Conservation (phyloP, 1,140 invertebrate species). For the Sycophaga agraensis region DNA sequence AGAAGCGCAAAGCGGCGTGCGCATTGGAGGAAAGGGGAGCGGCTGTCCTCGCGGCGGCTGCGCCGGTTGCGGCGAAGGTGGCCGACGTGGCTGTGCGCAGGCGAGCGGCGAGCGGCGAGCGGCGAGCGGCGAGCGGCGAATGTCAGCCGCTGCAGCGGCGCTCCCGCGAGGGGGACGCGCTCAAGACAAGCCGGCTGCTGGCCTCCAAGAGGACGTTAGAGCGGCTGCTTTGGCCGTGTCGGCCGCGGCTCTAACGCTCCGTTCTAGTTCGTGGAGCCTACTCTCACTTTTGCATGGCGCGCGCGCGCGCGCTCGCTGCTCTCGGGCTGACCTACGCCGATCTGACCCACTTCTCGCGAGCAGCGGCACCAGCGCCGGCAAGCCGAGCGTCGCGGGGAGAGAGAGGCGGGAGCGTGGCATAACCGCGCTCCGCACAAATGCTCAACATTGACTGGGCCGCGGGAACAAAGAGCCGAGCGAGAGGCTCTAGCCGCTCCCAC, state of each 20-base stretch:
- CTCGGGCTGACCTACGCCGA: slow-evolving; percentile 45
- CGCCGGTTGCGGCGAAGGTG: background rate
- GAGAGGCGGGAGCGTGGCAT: background rate
- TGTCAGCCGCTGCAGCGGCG: background rate
- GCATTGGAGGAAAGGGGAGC: background rate
- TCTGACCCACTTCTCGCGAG: slow-evolving; percentile 39
- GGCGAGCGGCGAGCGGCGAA: too few relatives aligned
- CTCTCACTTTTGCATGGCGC: slow-evolving; percentile 44
- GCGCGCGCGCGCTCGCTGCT: too few relatives aligned
- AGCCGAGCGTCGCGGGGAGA: background rate
- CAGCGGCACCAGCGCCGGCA: background rate
- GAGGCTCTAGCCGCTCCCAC: background rate
- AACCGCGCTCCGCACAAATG: background rate
- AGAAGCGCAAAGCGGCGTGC: background rate
- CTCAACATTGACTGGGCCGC: too few relatives aligned
- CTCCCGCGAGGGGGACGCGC: background rate
- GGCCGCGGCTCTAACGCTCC: too few relatives aligned
- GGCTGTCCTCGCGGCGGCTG: background rate
- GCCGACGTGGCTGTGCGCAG: background rate
- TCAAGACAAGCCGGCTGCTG: slow-evolving; percentile 3
- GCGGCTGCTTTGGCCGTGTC: background rate
- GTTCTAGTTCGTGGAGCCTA: slow-evolving; percentile 38
- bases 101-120: too few relatives aligned
- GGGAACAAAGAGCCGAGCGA: background rate
- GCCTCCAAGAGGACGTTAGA: slow-evolving; percentile 15